Evolutionary conservation across 1,140 invertebrate genomes (phyloP), one percentile per base, ranked within the genome.

Genomic region (Nylanderia fulva): DNA sequence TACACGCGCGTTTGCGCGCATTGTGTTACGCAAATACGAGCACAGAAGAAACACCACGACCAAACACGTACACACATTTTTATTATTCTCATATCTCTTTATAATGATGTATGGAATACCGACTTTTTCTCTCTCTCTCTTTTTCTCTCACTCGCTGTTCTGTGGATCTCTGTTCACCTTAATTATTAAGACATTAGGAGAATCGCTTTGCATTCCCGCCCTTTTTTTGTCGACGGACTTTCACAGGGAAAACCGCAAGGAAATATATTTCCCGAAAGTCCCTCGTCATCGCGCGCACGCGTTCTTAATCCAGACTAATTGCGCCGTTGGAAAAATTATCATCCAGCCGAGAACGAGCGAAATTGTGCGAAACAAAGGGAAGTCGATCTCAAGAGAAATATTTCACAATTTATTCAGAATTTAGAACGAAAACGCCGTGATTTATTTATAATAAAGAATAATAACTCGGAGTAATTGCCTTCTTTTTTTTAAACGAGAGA

Each of bases 81-180:
- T 66, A 45, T 54, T 18, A 54, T 56, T 68, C 33, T 80, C 45
- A 29, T n/a, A n/a, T 74, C 86, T 85, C 74, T 68, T 11, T n/a
- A 48, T 64, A 24, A 64, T 21, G 52, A 60, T 82, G 83, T 88
- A 83, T 88, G 56, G 71, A 86, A 13, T 48, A 82, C 42, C 6
- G 61, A 80, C 60, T 76, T 80, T 52, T 84, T 83, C 61, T 88
- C 45, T 87, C 61, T 88, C 45, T 87, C 36, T 75, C 52, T 84
- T 42, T 63, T 77, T 36, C 48, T 15, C 45, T 85, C 52, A 77
- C 39, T 84, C 21, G 18, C 39, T 79, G 15, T 61, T 82, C 52
- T 88, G 63, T 77, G 83, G 21, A 82, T 82, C 64, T 88, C 74
- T 88, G 83, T 77, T 87, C 76, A 82, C 69, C 85, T 58, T 87